Percentiles rank a stretch among this genome's conserved stretches.
These are phyloP conservation scores for Cisticola juncidis DNA, from an alignment of 2,113 vertebrate species.

Conservation along the genomic window DNA sequence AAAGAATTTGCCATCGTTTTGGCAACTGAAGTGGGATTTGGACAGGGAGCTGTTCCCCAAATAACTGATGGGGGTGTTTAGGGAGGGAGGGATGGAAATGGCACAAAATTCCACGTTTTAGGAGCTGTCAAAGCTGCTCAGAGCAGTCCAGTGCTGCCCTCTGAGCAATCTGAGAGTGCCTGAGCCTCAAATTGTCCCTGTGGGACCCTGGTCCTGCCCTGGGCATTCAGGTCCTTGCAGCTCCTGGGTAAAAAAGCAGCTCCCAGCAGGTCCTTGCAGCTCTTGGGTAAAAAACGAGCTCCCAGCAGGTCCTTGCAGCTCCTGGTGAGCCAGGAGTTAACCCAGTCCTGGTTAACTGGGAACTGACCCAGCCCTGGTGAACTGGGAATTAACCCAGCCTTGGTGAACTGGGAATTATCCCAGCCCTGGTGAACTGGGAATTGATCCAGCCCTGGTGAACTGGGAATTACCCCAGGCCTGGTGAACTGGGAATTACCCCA, in stretches of 20 bases:
- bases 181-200: neutral
- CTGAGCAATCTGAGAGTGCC: neutral
- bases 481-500: no score
- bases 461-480: no score
- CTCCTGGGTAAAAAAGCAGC: neutral
- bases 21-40: neutral
- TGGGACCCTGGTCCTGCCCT: neutral
- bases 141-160: neutral
- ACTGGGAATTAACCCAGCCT: no score
- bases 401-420: neutral
- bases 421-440: no score
- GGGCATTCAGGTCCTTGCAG: rapidly evolving
- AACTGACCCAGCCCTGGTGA: no score
- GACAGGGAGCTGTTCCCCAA: neutral
- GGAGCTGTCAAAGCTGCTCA: neutral
- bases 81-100: neutral
- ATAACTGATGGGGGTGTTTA: neutral
- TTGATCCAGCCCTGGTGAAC: no score
- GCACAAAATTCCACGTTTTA: no score
- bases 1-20: neutral
- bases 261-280: no score
- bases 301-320: no score
- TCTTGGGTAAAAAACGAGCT: no score
- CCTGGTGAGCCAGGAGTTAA: no score
- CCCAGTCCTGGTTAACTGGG: no score